Base-by-base conservation (phyloP, 2,797 vertebrate species). In the Allobates femoralis region DNA sequence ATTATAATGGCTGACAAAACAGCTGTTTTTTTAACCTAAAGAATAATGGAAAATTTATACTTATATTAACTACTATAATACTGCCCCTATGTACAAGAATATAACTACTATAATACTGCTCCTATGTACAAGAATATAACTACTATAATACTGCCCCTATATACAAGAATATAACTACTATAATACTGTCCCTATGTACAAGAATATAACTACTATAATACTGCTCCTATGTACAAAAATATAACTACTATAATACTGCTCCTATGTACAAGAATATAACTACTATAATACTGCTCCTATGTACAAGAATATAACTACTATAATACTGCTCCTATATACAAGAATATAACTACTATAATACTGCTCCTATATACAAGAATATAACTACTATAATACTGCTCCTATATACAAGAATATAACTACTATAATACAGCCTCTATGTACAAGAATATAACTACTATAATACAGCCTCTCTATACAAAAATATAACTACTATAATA, bases 401-500 rank as follows among this genome's bases (percentile, higher is more conserved):
- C 58, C n/a, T 62, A 62, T 62, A 5, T 69, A 67, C 64, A 67
- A 34, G 64, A 67, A 67, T 67, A 67, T 67, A 67, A 67, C 64
- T 67, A 67, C 64, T n/a, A n/a, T n/a, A n/a, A n/a, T n/a, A n/a
- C n/a, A n/a, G n/a, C n/a, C n/a, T n/a, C n/a, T n/a, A n/a, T n/a
- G n/a, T n/a, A n/a, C n/a, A n/a, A n/a, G n/a, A n/a, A n/a, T n/a
- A n/a, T n/a, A n/a, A n/a, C n/a, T n/a, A n/a, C n/a, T n/a, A n/a
- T n/a, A n/a, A n/a, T n/a, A n/a, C n/a, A n/a, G n/a, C n/a, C n/a
- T n/a, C n/a, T n/a, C n/a, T n/a, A n/a, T n/a, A n/a, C n/a, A n/a
- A n/a, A n/a, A n/a, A n/a, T n/a, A n/a, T n/a, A n/a, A n/a, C n/a
- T n/a, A n/a, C n/a, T n/a, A n/a, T n/a, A n/a, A n/a, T n/a, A n/a